Evolutionary conservation across 2,797 vertebrate genomes (phyloP).

Genomic region (Mionectes olivaceus): DNA sequence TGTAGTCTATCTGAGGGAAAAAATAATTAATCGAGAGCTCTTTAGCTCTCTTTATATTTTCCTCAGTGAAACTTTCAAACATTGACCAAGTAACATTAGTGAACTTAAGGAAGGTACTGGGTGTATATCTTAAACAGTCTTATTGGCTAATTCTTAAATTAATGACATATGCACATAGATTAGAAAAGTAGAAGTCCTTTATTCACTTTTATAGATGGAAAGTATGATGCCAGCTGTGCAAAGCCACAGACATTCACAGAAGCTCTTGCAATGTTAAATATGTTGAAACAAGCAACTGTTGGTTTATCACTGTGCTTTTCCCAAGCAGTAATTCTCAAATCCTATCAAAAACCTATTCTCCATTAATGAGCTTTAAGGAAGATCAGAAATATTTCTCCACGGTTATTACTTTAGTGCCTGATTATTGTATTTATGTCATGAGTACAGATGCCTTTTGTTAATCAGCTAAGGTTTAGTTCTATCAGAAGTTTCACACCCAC

Average conservation of each 20-base stretch:
- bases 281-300: background rate
- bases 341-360: background rate
- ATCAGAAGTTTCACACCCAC: background rate
- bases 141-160: background rate
- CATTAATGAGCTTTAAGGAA: background rate
- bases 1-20: background rate
- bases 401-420: background rate
- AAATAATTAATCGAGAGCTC: background rate
- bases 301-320: background rate
- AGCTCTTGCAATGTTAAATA: background rate
- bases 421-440: background rate
- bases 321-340: background rate
- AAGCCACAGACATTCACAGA: background rate
- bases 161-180: background rate
- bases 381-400: background rate
- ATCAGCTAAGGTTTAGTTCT: background rate
- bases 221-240: background rate
- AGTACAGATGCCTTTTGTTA: constrained; percentile 14
- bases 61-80: background rate
- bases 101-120: background rate
- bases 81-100: background rate
- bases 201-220: background rate
- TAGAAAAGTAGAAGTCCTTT: background rate
- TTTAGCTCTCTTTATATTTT: background rate
- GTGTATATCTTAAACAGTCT: background rate